Evolutionary conservation across 1,140 invertebrate genomes (phyloP).

Genomic region (Lepidurus apus): DNA sequence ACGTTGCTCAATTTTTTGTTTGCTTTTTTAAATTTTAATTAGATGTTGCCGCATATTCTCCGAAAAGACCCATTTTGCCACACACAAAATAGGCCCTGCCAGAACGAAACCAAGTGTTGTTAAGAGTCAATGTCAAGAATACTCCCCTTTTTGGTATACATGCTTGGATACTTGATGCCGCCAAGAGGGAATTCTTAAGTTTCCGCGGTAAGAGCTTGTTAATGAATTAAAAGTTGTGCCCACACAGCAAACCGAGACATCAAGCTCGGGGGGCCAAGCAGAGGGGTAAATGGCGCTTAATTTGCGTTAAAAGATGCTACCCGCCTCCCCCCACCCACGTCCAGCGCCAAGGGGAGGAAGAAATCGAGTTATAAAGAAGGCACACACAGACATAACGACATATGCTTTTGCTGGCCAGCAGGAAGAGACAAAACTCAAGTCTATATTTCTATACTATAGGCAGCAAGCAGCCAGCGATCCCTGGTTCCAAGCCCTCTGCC

Average conservation of each 20-base stretch:
- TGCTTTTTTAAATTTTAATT: too few relatives aligned
- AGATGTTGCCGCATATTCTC: too few relatives aligned
- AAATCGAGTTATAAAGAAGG: background rate
- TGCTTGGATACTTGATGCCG: too few relatives aligned
- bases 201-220: too few relatives aligned
- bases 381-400: conserved; percentile 4
- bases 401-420: conserved; percentile 9
- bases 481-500: background rate
- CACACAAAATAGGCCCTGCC: too few relatives aligned
- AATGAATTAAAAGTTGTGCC: background rate
- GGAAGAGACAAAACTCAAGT: background rate
- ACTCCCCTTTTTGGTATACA: background rate
- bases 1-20: too few relatives aligned
- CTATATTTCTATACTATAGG: background rate
- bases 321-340: background rate
- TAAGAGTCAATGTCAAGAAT: conserved; percentile 3
- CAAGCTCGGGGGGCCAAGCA: background rate
- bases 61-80: too few relatives aligned
- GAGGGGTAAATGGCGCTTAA: background rate
- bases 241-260: background rate
- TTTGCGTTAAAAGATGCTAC: conserved; percentile 3
- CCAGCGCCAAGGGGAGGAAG: background rate
- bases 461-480: background rate
- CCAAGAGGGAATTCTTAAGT: too few relatives aligned
- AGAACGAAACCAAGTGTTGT: background rate